Evolutionary conservation across 2,888 invertebrate species (phyloP).

Genomic region (Netelia melanura): DNA sequence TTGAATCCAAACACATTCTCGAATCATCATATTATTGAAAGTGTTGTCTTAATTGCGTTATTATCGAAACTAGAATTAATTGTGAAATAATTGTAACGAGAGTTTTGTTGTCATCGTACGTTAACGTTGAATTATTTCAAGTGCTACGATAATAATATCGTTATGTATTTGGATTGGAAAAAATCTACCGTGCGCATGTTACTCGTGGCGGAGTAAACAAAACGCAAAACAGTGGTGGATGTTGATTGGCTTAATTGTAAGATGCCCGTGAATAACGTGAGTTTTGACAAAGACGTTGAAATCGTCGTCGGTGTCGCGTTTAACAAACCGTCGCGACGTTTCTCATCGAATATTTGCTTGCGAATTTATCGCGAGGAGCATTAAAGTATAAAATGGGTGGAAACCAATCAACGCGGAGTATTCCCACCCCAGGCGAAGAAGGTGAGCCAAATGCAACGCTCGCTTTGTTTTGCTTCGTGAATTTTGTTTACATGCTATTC

Average conservation of each 20-base stretch:
- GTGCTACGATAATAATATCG: too few relatives aligned
- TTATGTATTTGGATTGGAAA: too few relatives aligned
- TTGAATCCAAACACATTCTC: conserved; percentile 29
- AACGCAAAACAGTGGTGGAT: too few relatives aligned
- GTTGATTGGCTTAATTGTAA: neutral
- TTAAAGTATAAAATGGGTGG: conserved; percentile 83
- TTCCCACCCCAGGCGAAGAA: conserved; percentile 85
- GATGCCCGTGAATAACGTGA: conserved; percentile 54
- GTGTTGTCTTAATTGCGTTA: neutral
- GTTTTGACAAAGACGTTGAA: conserved; percentile 12
- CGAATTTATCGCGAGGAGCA: conserved; percentile 70
- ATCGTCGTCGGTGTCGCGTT: conserved; percentile 27
- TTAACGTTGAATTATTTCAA: too few relatives aligned
- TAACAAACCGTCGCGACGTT: conserved; percentile 62
- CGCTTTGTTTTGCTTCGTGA: neutral
- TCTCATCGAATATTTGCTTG: conserved; percentile 23
- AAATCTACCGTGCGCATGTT: too few relatives aligned
- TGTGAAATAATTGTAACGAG: neutral
- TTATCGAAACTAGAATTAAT: neutral
- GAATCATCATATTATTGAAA: too few relatives aligned
- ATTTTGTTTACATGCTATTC: neutral
- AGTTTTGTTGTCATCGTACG: too few relatives aligned
- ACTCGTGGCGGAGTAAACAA: too few relatives aligned
- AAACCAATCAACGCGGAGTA: conserved; percentile 85
- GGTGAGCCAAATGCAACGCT: conserved; percentile 78